A percentile compares a stretch with the other conserved stretches of the same genome.
Evolutionary conservation across 2,888 invertebrate genomes (phyloP).

Genomic region (Thera britannica): DNA sequence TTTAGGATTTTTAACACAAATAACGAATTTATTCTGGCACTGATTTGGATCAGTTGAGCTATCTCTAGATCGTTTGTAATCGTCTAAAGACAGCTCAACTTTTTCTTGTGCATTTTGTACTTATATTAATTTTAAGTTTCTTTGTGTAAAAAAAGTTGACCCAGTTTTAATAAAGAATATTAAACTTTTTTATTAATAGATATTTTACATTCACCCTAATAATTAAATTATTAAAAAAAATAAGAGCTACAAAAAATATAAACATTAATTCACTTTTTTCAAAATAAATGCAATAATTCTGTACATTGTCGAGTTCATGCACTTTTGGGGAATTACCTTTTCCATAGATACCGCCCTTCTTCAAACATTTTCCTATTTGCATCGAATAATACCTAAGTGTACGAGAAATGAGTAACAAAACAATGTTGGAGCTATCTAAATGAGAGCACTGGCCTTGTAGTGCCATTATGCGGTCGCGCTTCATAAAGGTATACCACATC

Average conservation of each 20-base stretch:
- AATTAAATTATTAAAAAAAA: no score
- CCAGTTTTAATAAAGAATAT: no score
- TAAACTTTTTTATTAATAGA: no score
- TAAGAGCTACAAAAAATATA: neutral
- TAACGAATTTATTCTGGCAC: neutral
- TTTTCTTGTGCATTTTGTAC: no score
- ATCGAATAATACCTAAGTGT: conserved; percentile 8
- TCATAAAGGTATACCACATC: conserved; percentile 18
- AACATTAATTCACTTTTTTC: neutral
- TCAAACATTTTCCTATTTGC: conserved; percentile 6
- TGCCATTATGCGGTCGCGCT: conserved; percentile 15
- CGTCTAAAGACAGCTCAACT: no score
- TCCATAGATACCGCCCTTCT: neutral
- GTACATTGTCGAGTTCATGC: neutral
- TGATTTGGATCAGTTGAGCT: no score
- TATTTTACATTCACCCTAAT: neutral
- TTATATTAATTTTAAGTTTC: no score
- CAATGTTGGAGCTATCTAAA: conserved; percentile 4
- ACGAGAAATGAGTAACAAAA: conserved; percentile 2
- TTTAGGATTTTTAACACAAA: neutral
- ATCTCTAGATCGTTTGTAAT: no score
- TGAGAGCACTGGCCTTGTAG: conserved; percentile 18
- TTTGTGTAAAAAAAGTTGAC: no score
- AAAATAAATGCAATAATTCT: neutral
- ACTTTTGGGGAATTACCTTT: conserved; percentile 8